Evolutionary conservation across 2,888 invertebrate genomes (phyloP).

Genomic region (Linnaemya tessellans): DNA sequence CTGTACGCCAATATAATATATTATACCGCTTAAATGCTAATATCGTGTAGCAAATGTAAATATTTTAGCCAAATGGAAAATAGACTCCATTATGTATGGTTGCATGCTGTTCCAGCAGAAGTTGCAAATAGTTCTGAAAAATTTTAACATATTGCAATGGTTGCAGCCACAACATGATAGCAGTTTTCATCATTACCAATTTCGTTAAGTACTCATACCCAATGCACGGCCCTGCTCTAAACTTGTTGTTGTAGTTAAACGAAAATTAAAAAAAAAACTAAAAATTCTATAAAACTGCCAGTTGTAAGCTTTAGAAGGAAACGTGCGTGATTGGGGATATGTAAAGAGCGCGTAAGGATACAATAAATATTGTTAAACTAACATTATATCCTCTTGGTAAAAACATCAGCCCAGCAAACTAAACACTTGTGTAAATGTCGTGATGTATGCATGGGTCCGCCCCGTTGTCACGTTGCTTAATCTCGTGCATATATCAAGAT

Average conservation of each 20-base stretch:
- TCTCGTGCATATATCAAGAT: background rate
- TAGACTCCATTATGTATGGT: slow-evolving; percentile 14
- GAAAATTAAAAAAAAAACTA: slow-evolving; percentile 56
- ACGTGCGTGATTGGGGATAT: background rate
- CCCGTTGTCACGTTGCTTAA: slow-evolving; percentile 47
- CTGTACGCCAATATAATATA: slow-evolving; percentile 39
- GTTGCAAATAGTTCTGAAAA: slow-evolving; percentile 10
- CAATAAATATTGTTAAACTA: slow-evolving; percentile 61
- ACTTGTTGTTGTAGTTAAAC: slow-evolving; percentile 6
- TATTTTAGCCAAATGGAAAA: slow-evolving; percentile 56
- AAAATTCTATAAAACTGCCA: slow-evolving; percentile 46
- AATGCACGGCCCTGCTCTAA: background rate
- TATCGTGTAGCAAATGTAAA: slow-evolving; percentile 68
- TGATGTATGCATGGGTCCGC: background rate
- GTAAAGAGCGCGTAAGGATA: slow-evolving; percentile 21
- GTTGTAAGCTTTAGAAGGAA: slow-evolving; percentile 4
- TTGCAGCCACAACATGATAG: slow-evolving; percentile 5
- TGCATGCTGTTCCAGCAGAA: background rate
- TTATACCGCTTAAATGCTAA: slow-evolving; percentile 65
- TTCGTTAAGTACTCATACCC: slow-evolving; percentile 1
- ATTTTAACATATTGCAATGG: background rate
- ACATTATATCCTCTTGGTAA: slow-evolving; percentile 38
- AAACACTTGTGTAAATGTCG: slow-evolving; percentile 12
- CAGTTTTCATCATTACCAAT: slow-evolving; percentile 51
- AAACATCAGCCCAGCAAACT: slow-evolving; percentile 22